Percentiles rank a stretch among this genome's conserved stretches.
phyloP scores from a whole-genome alignment of 2,888 invertebrate genomes.

The Nymphalis c-album region DNA sequence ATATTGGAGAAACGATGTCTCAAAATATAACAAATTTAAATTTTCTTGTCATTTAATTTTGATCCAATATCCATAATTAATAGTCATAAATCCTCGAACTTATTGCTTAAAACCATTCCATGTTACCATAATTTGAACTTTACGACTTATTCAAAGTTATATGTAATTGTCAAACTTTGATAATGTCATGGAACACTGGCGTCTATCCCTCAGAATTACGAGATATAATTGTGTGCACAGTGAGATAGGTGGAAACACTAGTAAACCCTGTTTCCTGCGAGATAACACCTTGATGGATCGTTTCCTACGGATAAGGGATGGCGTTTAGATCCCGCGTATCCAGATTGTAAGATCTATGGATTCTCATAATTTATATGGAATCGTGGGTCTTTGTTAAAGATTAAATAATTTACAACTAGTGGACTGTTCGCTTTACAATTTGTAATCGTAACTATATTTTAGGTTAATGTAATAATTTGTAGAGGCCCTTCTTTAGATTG shows the following conservation, averaged over 20 bases:
- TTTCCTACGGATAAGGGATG: constrained; percentile 65
- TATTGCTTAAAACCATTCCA: constrained; percentile 14
- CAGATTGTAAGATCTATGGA: constrained; percentile 39
- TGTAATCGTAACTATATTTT: not conserved
- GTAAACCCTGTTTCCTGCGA: constrained; percentile 61
- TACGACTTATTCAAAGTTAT: constrained; percentile 29
- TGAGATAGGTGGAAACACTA: constrained; percentile 37
- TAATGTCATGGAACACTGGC: not conserved
- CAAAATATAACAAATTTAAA: no score
- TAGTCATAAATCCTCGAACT: not conserved
- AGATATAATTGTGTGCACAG: constrained; percentile 19
- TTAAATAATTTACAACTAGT: constrained; percentile 3
- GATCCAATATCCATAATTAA: not conserved
- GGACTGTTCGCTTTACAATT: not conserved
- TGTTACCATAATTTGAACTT: constrained; percentile 29
- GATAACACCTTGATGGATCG: constrained; percentile 77
- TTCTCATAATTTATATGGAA: constrained; percentile 26
- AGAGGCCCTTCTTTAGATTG: not conserved
- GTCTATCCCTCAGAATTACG: constrained; percentile 6
- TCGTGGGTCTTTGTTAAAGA: constrained; percentile 8
- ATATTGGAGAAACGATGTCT: no score
- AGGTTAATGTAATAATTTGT: no score
- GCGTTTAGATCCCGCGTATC: constrained; percentile 40
- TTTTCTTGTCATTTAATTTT: not conserved
- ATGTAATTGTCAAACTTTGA: constrained; percentile 19